Evolutionary conservation across 2,797 vertebrate genomes (phyloP).

Genomic region (Rhabdophis nuchalis): DNA sequence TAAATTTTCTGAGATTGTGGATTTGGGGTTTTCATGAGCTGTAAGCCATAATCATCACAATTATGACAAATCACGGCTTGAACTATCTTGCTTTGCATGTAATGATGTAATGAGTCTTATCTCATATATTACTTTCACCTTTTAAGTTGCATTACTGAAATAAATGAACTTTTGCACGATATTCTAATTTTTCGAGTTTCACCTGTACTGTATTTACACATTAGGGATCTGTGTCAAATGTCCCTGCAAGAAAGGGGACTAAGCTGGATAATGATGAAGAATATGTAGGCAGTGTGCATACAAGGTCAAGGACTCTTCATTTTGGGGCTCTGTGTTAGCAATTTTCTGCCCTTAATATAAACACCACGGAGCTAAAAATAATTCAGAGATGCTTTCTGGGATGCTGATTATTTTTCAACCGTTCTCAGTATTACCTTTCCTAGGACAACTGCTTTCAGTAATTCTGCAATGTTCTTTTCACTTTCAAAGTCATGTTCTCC

Average conservation of each 20-base stretch:
- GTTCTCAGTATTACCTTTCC: conserved; percentile 19
- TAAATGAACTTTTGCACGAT: too few relatives aligned
- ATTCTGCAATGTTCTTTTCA: neutral
- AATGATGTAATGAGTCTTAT: too few relatives aligned
- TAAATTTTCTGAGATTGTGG: too few relatives aligned
- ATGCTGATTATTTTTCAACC: conserved; percentile 24
- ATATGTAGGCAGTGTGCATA: neutral
- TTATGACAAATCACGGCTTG: too few relatives aligned
- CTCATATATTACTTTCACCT: too few relatives aligned
- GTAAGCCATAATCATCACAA: too few relatives aligned
- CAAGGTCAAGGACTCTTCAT: conserved; percentile 10
- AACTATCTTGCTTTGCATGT: too few relatives aligned
- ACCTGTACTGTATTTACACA: neutral
- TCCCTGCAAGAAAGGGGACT: too few relatives aligned
- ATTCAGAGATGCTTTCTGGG: conserved; percentile 8
- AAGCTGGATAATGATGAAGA: neutral
- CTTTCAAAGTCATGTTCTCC: conserved; percentile 6
- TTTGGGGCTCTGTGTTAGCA: conserved; percentile 1
- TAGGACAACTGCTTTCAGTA: conserved; percentile 2
- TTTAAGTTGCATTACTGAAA: too few relatives aligned
- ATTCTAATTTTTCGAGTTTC: too few relatives aligned
- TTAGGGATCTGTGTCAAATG: neutral
- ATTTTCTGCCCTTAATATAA: conserved; percentile 17
- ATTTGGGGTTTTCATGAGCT: too few relatives aligned
- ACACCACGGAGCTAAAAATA: conserved; percentile 17